Evolutionary conservation across 2,797 vertebrate genomes (phyloP).

Genomic region (Periophthalmus magnuspinnatus): DNA sequence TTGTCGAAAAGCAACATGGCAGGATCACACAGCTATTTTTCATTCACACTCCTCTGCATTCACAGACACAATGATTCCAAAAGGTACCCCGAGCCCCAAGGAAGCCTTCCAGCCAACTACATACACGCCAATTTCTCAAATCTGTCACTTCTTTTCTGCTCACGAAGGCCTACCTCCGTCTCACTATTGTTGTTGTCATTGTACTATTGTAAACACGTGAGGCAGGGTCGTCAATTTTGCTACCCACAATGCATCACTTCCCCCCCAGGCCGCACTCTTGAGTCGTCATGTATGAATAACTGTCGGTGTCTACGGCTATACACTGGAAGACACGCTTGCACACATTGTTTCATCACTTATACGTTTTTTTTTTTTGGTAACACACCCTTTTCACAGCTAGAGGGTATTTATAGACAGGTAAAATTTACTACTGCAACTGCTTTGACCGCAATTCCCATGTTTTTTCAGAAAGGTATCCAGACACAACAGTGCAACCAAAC

Average conservation of each 20-base stretch:
- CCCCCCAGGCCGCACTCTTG: slow-evolving; percentile 22
- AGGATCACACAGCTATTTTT: slow-evolving; percentile 71
- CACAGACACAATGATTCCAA: slow-evolving; percentile 56
- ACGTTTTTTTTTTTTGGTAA: slow-evolving; percentile 3
- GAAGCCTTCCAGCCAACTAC: slow-evolving; percentile 80
- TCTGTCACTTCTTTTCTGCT: slow-evolving; percentile 81
- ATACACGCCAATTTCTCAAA: slow-evolving; percentile 85
- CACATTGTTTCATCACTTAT: slow-evolving; percentile 12
- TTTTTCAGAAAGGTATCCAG: neutral
- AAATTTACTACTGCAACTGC: neutral
- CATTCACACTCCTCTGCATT: slow-evolving; percentile 73
- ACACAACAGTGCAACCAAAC: neutral
- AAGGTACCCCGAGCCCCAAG: slow-evolving; percentile 67
- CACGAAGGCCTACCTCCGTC: slow-evolving; percentile 56
- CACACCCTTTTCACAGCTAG: slow-evolving; percentile 27
- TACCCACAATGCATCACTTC: slow-evolving; percentile 38
- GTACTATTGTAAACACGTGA: slow-evolving; percentile 55
- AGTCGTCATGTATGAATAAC: slow-evolving; percentile 25
- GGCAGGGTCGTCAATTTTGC: slow-evolving; percentile 22
- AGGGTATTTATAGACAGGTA: slow-evolving; percentile 40
- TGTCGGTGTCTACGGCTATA: slow-evolving; percentile 6
- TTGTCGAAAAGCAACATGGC: slow-evolving; percentile 67
- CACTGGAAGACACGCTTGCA: slow-evolving; percentile 5
- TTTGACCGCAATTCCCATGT: neutral
- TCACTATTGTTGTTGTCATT: slow-evolving; percentile 54